Base-by-base conservation (phyloP, 2,113 vertebrate species). In the Promerops cafer region DNA sequence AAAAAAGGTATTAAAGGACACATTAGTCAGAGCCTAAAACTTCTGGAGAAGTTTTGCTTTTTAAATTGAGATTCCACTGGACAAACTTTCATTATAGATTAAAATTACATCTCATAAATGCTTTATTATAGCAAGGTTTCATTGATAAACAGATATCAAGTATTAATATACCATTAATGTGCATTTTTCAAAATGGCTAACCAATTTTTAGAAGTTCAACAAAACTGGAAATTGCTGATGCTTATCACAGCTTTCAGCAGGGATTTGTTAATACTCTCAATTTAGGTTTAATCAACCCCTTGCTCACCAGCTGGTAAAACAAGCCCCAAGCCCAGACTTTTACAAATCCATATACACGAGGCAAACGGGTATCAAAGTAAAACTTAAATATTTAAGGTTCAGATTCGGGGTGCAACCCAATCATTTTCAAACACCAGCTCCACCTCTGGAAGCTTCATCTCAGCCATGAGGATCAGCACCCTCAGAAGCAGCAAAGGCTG, bases 211-310 rank as follows among this genome's bases (percentile, higher is more conserved):
- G 2, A 90, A 89, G 76, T 80, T 90, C 86, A 96, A 56, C 64
- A 92, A 68, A 95, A 93, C 63, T 93, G 91, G 77, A 95, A 93
- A 89, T 83, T 85, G 82, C 78, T 88, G 93, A 90, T 89, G 75
- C 78, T 85, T 93, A 94, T 92, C 94, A 79, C 37, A 71, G 16
- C 74, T 82, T 86, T 42, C 92, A 81, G 80, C 56, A 75, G 76
- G 22, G 69, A 93, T 83, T 81, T 81, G 53, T 81, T 86, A 90
- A 90, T 42, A 45, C 21, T 68, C 64, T 63, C 60, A 24, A 56
- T 68, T 88, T 56, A 59, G 19, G 65, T 90, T 89, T 95, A 68
- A 97, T 90, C 76, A 93, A 78, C 52, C 44, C 76, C 56, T 86
- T 64, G 72, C 66, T 70, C 92, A 66, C 35, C 66, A 83, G 78